Base-by-base conservation (phyloP, 2,113 vertebrate genomes). In the Heterotis niloticus region DNA sequence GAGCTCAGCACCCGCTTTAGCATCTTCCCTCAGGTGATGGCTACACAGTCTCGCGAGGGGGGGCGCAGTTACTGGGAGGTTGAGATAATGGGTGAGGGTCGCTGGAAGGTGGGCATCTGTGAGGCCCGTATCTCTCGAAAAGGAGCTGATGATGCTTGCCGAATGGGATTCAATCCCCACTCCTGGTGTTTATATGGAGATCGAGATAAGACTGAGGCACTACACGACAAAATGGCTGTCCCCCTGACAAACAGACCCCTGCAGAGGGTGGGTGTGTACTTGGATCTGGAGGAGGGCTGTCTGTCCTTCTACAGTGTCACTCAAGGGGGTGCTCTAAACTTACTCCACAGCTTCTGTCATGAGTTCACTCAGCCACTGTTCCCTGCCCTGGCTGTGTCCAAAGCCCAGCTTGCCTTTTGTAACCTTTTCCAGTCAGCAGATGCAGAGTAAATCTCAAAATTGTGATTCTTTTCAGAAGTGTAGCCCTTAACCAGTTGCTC, bases 51-150 rank as follows among this genome's bases (percentile, higher is more conserved):
- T 11, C 29, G 90, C 79, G 67, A 83, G 26, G 68, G 60, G 0
- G 90, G 90, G 5, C 85, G 87, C 76, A 87, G 86, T 79, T 94
- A 93, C 81, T 93, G 92, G 93, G 93, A 94, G 84, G 92, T 91
- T 59, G 77, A 74, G 0, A 89, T 92, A 34, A 26, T 68, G 20
- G 90, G 90, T 0, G 90, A 91, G 1, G 92, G 92, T 0, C 88
- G 91, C 29, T 93, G 93, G 91, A 93, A 92, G 88, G 90, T 93
- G 82, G 92, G 90, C 1, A 84, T 93, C 57, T 89, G 88, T 65
- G 86, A 91, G 79, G 83, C 85, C 79, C 89, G 83, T 24, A 93
- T 92, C 3, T 93, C 91, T 81, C 90, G 90, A 80, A 92, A 92
- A 72, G 92, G 87, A 29, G 91, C 84, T 26, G 90, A 87, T 51